Percentiles rank a stretch among this genome's conserved stretches.
Evolutionary conservation across 2,113 vertebrate genomes (phyloP).

Genomic region (Elanus axillaris): DNA sequence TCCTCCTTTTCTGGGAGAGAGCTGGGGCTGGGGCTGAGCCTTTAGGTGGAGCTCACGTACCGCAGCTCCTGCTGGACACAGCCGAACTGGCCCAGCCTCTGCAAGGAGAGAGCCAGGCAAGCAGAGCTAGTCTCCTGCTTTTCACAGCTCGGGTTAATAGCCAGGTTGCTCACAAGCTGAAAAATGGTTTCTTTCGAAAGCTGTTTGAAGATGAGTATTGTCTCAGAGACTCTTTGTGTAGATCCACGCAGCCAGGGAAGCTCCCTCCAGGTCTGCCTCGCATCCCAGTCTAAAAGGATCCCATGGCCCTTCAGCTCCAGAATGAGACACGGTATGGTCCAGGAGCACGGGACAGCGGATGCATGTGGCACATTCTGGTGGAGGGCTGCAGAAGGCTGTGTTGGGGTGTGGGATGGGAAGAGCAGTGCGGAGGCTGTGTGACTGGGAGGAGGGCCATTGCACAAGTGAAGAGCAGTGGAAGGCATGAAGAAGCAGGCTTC

Average conservation of each 20-base stretch:
- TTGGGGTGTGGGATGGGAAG: neutral
- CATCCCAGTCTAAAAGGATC: neutral
- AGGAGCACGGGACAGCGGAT: rapidly evolving
- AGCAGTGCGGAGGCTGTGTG: neutral
- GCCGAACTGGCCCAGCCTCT: neutral
- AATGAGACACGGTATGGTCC: rapidly evolving
- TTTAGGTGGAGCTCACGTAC: constrained; percentile 70
- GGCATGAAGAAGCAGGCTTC: neutral
- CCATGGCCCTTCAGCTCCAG: neutral
- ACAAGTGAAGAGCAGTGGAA: neutral
- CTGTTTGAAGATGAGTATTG: neutral
- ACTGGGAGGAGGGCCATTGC: neutral
- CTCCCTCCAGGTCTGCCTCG: neutral
- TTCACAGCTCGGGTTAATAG: neutral
- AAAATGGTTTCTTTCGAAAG: neutral
- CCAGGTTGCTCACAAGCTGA: neutral
- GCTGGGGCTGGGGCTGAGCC: neutral
- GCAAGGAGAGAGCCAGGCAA: neutral
- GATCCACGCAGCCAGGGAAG: neutral
- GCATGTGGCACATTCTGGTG: neutral
- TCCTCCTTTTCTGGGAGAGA: neutral
- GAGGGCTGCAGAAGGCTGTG: neutral
- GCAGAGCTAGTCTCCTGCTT: neutral
- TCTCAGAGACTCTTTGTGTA: neutral
- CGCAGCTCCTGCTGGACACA: neutral